A percentile compares a stretch with the other conserved stretches of the same genome.
Conservation (phyloP, 2,888 invertebrate species). For the Acleris emargana region DNA sequence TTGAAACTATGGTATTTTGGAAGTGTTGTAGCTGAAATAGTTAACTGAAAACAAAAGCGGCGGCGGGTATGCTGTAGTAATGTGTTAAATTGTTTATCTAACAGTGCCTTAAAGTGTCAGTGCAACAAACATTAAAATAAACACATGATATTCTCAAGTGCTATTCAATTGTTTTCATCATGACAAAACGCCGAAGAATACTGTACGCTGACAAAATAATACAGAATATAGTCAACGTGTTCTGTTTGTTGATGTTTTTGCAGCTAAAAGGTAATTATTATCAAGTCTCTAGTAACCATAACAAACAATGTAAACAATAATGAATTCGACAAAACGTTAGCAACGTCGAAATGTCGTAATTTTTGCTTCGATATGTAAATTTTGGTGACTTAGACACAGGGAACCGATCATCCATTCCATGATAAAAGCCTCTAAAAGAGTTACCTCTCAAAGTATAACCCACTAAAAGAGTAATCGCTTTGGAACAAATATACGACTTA, state of each 20-base stretch:
- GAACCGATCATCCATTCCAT: too few relatives aligned
- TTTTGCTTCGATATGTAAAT: too few relatives aligned
- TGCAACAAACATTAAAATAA: conserved; percentile 46
- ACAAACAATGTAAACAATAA: conserved; percentile 28
- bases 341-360: too few relatives aligned
- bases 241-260: conserved; percentile 79
- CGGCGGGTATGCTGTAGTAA: conserved; percentile 5
- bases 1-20: conserved; percentile 12
- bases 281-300: neutral
- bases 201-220: conserved; percentile 79
- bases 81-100: conserved; percentile 11
- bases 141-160: conserved; percentile 51
- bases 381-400: too few relatives aligned
- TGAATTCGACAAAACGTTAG: neutral
- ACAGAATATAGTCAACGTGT: conserved; percentile 73
- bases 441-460: too few relatives aligned
- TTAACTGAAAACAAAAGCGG: neutral
- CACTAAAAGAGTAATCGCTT: too few relatives aligned
- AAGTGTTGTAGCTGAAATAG: neutral
- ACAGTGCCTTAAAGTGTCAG: conserved; percentile 45
- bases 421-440: too few relatives aligned
- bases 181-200: conserved; percentile 80
- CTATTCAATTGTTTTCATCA: conserved; percentile 76
- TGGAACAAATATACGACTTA: too few relatives aligned
- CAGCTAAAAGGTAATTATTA: conserved; percentile 67